Evolutionary conservation across 2,888 invertebrate genomes (phyloP), one percentile per base, ranked within the genome.

Genomic region (Smittia aterrima): DNA sequence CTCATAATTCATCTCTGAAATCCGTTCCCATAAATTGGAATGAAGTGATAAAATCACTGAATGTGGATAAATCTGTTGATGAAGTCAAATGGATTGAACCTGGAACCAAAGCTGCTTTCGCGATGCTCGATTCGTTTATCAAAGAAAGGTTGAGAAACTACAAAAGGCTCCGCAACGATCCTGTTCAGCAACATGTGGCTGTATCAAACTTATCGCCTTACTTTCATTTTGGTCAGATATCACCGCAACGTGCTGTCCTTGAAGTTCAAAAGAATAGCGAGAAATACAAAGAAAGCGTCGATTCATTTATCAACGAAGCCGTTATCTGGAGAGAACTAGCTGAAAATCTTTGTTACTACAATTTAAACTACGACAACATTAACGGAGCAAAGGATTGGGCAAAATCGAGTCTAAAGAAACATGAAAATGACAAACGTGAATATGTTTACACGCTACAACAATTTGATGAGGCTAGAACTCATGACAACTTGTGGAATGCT

Each of bases 401-500:
- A 0, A 86, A 87, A 78, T 87, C 89, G 77, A 90, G 93, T 0
- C 83, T 96, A 38, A 86, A 92, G 77, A 86, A 87, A 67, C 95
- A 93, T 79, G 87, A 86, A 76, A 89, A 89, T 79, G 96, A 96
- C 82, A 91, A 92, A 81, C 85, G 96, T 66, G 84, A 86, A 3
- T 88, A 91, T 79, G 80, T 92, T 53, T 96, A 95, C 81, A 87
- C 87, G 0, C 81, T 87, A 40, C 87, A 90, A 24, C 87, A 94
- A 79, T 83, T 96, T 1, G 89, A 91, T 76, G 84, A 87, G 22
- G 87, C 88, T 0, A 84, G 87, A 76, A 95, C 95, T 0, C 92
- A 95, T 79, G 96, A 96, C 80, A 90, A 92, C 78, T 85, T 96
- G 11, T 96, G 96, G 96, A 96, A 96, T 84, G 90, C 95, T 0